Evolutionary conservation across 2,888 invertebrate genomes (phyloP), one percentile per base, ranked within the genome.

Genomic region (Nematopogon swammerdamellus): DNA sequence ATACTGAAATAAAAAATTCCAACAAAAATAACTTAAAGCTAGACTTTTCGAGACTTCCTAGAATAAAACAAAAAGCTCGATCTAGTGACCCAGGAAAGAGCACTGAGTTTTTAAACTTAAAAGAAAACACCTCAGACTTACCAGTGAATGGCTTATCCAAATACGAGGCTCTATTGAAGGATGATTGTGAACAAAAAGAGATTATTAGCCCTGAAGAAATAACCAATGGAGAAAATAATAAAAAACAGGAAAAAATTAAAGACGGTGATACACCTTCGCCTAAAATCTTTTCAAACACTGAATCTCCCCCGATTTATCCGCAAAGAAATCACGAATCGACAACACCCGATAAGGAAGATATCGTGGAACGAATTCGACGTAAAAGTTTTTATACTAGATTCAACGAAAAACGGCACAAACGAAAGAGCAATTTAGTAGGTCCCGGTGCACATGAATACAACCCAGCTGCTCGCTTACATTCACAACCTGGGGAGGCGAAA

Each of bases 361-460:
- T 95, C 44, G 87, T 88, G 48, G 95, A 95, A 62, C 82, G 95
- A 59, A 95, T 95, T 59, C 82, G 91, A 57, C 82, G 95, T 29
- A 92, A 93, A 66, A 94, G 94, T 66, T 95, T 92, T 71, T 95
- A 93, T 64, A 86, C 90, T 14, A 82, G 94, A 57, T 95, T 95
- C 65, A 94, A 95, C 64, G 92, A 93, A 62, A 87, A 90, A 64
- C 89, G 89, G 60, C 84, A 84, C 55, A 80, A 85, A 52, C 81
- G 89, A 54, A 87, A 87, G 60, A 86, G 86, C 59, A 87, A 82
- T 58, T 71, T 88, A 55, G 85, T 86, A 10, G 85, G 85, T 17
- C 84, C 86, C 6, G 76, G 81, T 45, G 83, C 83, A 10, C 65
- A 77, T 2, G 85, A 85, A 53, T 85, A 85, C 57, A 80, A 79